Evolutionary conservation across 2,888 invertebrate species (phyloP).

Genomic region (Zygogramma bicolorata): DNA sequence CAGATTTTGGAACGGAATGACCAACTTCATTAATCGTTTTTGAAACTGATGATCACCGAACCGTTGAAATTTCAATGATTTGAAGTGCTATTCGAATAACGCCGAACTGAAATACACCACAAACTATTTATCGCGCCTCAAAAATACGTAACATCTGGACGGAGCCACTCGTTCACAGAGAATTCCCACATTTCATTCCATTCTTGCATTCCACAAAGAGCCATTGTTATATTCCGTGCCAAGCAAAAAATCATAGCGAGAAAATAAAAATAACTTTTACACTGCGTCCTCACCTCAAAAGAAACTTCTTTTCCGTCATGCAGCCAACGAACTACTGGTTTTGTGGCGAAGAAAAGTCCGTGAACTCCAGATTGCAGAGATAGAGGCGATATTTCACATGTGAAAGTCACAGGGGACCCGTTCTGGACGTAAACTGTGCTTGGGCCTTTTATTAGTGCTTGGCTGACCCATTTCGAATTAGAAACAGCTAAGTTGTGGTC

Average conservation of each 20-base stretch:
- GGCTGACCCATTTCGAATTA: constrained; percentile 56
- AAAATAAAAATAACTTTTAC: constrained; percentile 11
- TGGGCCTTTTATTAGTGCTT: constrained; percentile 70
- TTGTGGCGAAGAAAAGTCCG: constrained; percentile 49
- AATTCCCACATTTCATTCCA: not conserved
- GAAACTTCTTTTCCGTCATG: constrained; percentile 71
- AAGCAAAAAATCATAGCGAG: not conserved
- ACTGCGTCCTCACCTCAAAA: constrained; percentile 67
- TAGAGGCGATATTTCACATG: constrained; percentile 69
- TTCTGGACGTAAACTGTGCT: constrained; percentile 69
- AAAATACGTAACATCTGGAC: not conserved
- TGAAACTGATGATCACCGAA: not conserved
- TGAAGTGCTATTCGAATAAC: not conserved
- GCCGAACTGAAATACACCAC: not conserved
- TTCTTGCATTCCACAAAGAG: not conserved
- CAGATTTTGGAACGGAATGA: too few species aligned
- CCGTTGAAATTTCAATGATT: not conserved
- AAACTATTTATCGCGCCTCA: not conserved
- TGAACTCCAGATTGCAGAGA: constrained; percentile 46
- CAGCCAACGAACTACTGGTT: constrained; percentile 69
- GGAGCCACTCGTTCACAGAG: not conserved
- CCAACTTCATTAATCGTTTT: too few species aligned
- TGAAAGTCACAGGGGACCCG: constrained; percentile 71
- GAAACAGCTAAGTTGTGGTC: constrained; percentile 33
- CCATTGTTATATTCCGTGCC: not conserved